These are phyloP conservation scores for Aurelia sp. DNA, from an alignment of 30 jellyfish, hydroid and myxozoan genomes.

Conservation along the genomic window DNA sequence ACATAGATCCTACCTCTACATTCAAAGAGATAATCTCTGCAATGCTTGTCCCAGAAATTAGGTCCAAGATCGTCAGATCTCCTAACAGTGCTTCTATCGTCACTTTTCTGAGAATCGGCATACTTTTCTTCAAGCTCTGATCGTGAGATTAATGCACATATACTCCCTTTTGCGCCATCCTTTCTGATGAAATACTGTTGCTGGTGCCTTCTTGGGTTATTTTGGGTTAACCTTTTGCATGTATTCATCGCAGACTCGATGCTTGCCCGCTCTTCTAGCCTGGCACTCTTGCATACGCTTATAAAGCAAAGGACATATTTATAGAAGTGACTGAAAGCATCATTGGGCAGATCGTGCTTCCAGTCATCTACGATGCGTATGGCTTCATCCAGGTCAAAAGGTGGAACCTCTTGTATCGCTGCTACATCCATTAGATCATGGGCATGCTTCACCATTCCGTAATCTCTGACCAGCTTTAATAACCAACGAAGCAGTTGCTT, in stretches of 20 bases:
- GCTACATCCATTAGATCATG: constrained; percentile 43
- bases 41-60: constrained; percentile 38
- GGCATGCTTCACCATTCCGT: constrained; percentile 23
- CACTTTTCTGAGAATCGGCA: not conserved
- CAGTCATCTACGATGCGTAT: constrained; percentile 18
- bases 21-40: constrained; percentile 46
- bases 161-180: constrained; percentile 15
- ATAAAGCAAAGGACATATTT: constrained; percentile 40
- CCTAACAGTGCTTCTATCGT: not conserved
- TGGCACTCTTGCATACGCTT: constrained; percentile 24
- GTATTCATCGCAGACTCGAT: constrained; percentile 38
- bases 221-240: constrained; percentile 27
- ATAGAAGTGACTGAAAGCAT: constrained; percentile 53
- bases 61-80: constrained; percentile 25
- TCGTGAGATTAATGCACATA: constrained; percentile 10
- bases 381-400: constrained; percentile 34
- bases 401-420: constrained; percentile 22
- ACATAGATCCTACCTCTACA: constrained; percentile 36
- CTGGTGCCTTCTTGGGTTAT: constrained; percentile 14
- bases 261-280: constrained; percentile 19
- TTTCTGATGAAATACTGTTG: constrained; percentile 36
- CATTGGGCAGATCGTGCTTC: constrained; percentile 35
- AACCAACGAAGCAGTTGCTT: constrained; percentile 11
- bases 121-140: constrained; percentile 24
- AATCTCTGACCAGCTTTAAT: constrained; percentile 14